These are phyloP conservation scores for Agonopterix arenella DNA, from an alignment of 2,888 invertebrate genomes.

Conservation along the genomic window DNA sequence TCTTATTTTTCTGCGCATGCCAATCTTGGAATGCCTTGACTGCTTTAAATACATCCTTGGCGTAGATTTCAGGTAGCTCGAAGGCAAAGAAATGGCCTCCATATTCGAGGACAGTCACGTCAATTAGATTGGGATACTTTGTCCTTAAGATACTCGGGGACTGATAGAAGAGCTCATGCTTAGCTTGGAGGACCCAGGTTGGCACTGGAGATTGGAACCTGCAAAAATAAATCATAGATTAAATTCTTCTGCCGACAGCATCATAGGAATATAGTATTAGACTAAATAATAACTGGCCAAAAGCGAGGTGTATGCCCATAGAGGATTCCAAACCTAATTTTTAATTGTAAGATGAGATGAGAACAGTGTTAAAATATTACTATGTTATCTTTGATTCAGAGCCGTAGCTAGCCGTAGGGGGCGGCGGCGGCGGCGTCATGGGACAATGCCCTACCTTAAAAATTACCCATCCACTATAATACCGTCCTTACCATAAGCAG, in stretches of 20 bases:
- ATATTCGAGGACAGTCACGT: slow-evolving; percentile 76
- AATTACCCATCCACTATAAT: too few relatives aligned
- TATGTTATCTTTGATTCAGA: too few relatives aligned
- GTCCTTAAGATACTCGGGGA: slow-evolving; percentile 75
- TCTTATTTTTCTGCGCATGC: slow-evolving; percentile 16
- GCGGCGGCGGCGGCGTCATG: too few relatives aligned
- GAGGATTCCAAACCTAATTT: too few relatives aligned
- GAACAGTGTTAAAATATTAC: too few relatives aligned
- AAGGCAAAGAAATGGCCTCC: slow-evolving; percentile 93
- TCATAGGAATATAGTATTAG: too few relatives aligned
- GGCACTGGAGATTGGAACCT: slow-evolving; percentile 64
- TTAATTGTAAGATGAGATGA: too few relatives aligned
- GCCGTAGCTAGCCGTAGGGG: too few relatives aligned
- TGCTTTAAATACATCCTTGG: slow-evolving; percentile 74
- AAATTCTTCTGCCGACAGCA: neutral
- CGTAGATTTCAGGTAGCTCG: slow-evolving; percentile 82
- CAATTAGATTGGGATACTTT: slow-evolving; percentile 80
- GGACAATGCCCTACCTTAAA: too few relatives aligned
- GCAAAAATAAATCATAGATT: slow-evolving; percentile 7
- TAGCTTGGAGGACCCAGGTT: slow-evolving; percentile 82
- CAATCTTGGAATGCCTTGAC: neutral
- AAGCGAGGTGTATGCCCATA: too few relatives aligned
- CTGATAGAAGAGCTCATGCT: slow-evolving; percentile 79
- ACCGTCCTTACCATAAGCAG: too few relatives aligned
- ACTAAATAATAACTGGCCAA: too few relatives aligned